phyloP scores from a whole-genome alignment of 2,888 invertebrate genomes.

The Cantharis nigra region DNA sequence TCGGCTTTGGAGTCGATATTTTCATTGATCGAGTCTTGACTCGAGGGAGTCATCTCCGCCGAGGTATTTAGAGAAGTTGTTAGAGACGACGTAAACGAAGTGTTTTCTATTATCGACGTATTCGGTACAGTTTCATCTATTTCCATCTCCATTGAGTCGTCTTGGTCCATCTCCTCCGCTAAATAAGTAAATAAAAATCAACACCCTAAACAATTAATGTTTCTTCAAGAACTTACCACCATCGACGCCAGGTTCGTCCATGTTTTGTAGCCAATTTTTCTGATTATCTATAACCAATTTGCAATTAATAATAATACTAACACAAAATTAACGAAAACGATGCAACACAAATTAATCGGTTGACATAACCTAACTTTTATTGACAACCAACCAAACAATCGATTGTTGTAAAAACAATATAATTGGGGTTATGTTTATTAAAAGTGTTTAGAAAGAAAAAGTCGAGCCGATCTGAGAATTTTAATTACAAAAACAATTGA shows the following conservation, averaged over 20 bases:
- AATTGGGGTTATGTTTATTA: neutral
- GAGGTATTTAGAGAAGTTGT: neutral
- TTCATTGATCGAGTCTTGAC: neutral
- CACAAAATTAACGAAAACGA: neutral
- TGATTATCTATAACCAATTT: neutral
- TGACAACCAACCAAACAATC: neutral
- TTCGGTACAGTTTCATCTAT: constrained; percentile 48
- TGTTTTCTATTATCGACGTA: constrained; percentile 45
- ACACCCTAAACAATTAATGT: neutral
- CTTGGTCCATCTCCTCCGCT: constrained; percentile 9
- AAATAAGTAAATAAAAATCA: neutral
- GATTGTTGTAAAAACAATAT: neutral
- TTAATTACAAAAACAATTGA: neutral
- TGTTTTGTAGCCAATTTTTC: neutral
- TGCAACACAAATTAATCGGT: neutral
- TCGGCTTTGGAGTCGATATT: neutral
- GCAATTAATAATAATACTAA: neutral
- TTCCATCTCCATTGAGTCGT: constrained; percentile 42
- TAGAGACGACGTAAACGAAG: neutral
- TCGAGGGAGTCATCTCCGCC: neutral
- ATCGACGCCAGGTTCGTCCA: neutral
- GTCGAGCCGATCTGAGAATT: neutral
- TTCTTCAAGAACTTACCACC: neutral
- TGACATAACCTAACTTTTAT: neutral
- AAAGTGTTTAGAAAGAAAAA: neutral